A percentile compares a stretch with the other conserved stretches of the same genome.
These are phyloP conservation scores for Eudorcas thomsonii DNA, from an alignment of 2,113 vertebrate species.

Conservation along the genomic window DNA sequence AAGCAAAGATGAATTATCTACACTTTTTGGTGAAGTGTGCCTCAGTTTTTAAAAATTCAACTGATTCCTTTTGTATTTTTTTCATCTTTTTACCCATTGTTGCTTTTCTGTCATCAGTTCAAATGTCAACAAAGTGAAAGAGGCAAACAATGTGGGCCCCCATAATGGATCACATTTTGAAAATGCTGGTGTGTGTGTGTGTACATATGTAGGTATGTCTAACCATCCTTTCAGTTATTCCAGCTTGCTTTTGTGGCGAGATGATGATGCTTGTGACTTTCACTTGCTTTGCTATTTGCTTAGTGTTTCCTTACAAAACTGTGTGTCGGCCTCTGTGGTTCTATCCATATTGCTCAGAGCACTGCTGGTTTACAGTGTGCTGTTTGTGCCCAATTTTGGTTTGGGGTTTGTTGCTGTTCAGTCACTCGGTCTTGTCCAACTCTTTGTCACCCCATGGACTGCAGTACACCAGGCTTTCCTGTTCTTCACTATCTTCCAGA, in stretches of 20 bases:
- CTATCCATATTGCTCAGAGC: background rate
- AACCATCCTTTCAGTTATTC: background rate
- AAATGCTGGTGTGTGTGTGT: background rate
- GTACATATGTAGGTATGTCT: accelerated
- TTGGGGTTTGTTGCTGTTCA: background rate
- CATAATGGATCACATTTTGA: background rate
- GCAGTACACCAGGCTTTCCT: background rate
- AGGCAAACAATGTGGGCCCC: background rate
- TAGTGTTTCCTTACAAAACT: background rate
- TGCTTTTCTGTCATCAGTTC: background rate
- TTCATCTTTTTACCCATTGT: background rate
- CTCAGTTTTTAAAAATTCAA: background rate
- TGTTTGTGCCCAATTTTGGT: background rate
- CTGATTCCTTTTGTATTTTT: background rate
- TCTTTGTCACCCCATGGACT: background rate
- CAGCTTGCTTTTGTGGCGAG: background rate
- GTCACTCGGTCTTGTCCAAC: background rate
- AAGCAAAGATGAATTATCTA: background rate
- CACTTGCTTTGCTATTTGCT: background rate
- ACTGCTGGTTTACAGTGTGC: background rate
- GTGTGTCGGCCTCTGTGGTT: background rate
- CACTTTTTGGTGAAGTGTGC: background rate
- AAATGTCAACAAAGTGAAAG: background rate
- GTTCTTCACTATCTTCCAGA: background rate
- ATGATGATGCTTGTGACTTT: background rate